Evolutionary conservation across 92 coral and sea anemone species (phyloP).

Genomic region (Chrysogorgia sp.): DNA sequence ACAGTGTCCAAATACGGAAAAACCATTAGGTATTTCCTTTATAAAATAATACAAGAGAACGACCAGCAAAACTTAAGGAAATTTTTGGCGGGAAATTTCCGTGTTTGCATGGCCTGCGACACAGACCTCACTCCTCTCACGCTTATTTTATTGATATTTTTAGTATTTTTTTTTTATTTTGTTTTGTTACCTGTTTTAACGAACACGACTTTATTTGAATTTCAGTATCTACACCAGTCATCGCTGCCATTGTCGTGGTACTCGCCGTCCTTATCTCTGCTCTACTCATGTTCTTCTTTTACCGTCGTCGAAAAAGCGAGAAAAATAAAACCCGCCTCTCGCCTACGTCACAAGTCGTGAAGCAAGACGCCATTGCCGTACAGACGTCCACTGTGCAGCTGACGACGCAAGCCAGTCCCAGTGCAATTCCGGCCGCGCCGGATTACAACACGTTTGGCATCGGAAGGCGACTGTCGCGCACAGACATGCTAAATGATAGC

Average conservation of each 20-base stretch:
- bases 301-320: constrained; percentile 59
- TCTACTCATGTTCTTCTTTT: constrained; percentile 51
- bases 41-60: too few species aligned
- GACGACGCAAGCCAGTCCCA: constrained; percentile 15
- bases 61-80: too few species aligned
- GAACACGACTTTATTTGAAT: too few species aligned
- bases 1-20: too few species aligned
- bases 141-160: too few species aligned
- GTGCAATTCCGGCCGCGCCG: constrained; percentile 45
- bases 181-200: too few species aligned
- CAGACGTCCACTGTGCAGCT: constrained; percentile 14
- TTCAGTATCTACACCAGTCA: constrained; percentile 81
- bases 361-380: constrained; percentile 26
- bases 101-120: too few species aligned
- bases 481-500: constrained; percentile 11
- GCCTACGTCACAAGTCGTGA: constrained; percentile 23
- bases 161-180: too few species aligned
- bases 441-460: constrained; percentile 21
- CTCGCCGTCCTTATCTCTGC: constrained; percentile 50
- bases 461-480: neutral
- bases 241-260: constrained; percentile 64
- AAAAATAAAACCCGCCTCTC: constrained; percentile 22
- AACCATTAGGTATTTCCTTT: too few species aligned
- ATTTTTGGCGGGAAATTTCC: too few species aligned
- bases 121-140: too few species aligned